A percentile compares a stretch with the other conserved stretches of the same genome.
Conservation (phyloP, 2,888 invertebrate genomes). For the Lasioglossum calceatum region DNA sequence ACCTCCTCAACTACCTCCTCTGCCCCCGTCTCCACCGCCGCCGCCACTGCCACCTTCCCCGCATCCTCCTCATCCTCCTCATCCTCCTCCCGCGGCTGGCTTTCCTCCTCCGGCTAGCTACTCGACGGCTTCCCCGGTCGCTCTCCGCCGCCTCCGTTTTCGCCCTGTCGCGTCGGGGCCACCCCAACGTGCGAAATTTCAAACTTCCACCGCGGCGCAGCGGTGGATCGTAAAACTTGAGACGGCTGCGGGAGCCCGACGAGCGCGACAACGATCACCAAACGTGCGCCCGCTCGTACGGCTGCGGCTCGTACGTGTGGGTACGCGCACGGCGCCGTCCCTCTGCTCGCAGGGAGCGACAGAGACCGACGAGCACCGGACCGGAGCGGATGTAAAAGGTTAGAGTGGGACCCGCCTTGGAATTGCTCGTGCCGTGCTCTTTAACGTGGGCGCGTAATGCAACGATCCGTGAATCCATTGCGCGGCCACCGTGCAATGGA, state of each 20-base stretch:
- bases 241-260: constrained; percentile 66
- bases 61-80: background rate
- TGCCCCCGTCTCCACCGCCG: background rate
- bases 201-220: constrained; percentile 74
- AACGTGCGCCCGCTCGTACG: constrained; percentile 24
- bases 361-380: constrained; percentile 56
- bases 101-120: constrained; percentile 47
- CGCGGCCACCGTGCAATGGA: constrained; percentile 61
- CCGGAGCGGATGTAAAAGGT: constrained; percentile 70
- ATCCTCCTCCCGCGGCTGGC: constrained; percentile 10
- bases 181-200: constrained; percentile 76
- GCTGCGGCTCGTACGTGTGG: constrained; percentile 11
- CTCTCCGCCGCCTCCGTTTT: constrained; percentile 55
- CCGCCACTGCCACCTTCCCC: constrained; percentile 21
- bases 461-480: constrained; percentile 64
- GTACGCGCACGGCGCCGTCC: constrained; percentile 32
- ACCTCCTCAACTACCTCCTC: background rate
- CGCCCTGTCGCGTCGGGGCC: constrained; percentile 51
- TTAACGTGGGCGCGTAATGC: constrained; percentile 66
- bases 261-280: constrained; percentile 68
- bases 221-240: constrained; percentile 78
- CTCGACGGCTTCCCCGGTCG: constrained; percentile 54
- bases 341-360: constrained; percentile 6
- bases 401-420: constrained; percentile 69
- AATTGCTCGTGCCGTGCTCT: constrained; percentile 64